Percentiles rank a stretch among this genome's conserved stretches.
phyloP scores from a whole-genome alignment of 2,888 invertebrate genomes.

The Mesoligia furuncula region DNA sequence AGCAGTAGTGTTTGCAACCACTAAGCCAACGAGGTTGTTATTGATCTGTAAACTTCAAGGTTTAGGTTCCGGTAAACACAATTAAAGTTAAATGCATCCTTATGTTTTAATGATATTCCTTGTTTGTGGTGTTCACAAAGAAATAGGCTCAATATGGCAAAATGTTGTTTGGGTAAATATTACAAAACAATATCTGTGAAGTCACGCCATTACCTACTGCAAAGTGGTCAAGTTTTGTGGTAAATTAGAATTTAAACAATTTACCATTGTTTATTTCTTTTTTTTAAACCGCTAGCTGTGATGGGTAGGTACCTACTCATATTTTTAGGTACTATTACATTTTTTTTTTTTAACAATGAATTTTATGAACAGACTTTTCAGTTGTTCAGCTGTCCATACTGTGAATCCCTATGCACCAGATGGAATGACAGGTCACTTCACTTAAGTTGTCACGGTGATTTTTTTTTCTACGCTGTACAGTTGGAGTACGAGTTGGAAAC shows the following conservation, averaged over 20 bases:
- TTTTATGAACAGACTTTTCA: too few relatives aligned
- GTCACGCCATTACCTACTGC: background rate
- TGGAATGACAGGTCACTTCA: too few relatives aligned
- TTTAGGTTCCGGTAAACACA: too few relatives aligned
- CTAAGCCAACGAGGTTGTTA: too few relatives aligned
- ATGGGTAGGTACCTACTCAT: background rate
- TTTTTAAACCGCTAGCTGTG: background rate
- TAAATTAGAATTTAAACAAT: background rate
- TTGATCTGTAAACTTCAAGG: too few relatives aligned
- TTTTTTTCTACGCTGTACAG: too few relatives aligned
- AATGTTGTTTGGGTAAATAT: background rate
- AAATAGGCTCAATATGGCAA: background rate
- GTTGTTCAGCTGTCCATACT: too few relatives aligned
- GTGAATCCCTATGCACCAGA: too few relatives aligned
- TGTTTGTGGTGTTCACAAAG: background rate
- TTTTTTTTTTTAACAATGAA: too few relatives aligned
- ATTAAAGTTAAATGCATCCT: background rate
- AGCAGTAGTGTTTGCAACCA: too few relatives aligned
- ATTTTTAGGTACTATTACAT: background rate
- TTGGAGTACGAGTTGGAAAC: background rate
- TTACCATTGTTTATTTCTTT: background rate
- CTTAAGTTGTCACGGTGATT: too few relatives aligned
- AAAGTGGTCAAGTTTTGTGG: background rate
- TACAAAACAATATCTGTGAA: background rate
- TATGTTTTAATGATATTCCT: background rate